A percentile compares a stretch with the other conserved stretches of the same genome.
phyloP scores from a whole-genome alignment of 2,113 vertebrate species.

The Psephotus haematonotus region DNA sequence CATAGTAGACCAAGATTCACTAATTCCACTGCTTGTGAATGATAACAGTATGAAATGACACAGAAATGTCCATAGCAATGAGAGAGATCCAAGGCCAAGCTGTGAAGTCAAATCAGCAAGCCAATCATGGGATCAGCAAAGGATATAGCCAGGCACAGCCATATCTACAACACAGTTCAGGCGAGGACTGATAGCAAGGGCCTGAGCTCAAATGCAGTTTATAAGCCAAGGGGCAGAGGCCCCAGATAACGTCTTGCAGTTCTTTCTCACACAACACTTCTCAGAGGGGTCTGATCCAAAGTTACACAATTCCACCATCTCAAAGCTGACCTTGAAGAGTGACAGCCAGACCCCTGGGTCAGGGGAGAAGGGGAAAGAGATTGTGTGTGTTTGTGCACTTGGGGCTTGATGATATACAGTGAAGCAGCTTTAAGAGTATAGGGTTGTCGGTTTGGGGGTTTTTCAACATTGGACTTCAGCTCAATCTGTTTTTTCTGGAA shows the following conservation, averaged over 20 bases:
- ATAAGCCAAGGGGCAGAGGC: background rate
- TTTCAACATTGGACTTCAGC: background rate
- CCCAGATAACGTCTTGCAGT: background rate
- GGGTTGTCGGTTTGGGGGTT: background rate
- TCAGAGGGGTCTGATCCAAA: background rate
- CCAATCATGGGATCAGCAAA: background rate
- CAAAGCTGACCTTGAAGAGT: background rate
- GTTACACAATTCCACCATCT: background rate
- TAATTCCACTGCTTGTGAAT: background rate
- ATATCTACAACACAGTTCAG: background rate
- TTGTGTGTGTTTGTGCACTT: background rate
- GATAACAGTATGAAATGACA: background rate
- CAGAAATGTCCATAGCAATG: rapidly evolving
- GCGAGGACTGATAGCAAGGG: background rate
- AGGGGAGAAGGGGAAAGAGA: background rate
- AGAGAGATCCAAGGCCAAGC: background rate
- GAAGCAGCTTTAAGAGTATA: background rate
- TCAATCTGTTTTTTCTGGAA: background rate
- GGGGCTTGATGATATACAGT: background rate
- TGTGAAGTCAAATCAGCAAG: background rate
- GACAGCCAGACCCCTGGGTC: background rate
- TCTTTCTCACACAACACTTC: background rate
- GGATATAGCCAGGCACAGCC: background rate
- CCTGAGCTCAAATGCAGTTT: background rate
- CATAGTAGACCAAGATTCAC: background rate